Evolutionary conservation across 2,888 invertebrate species (phyloP), one percentile per base, ranked within the genome.

Genomic region (Apamea epomidion): DNA sequence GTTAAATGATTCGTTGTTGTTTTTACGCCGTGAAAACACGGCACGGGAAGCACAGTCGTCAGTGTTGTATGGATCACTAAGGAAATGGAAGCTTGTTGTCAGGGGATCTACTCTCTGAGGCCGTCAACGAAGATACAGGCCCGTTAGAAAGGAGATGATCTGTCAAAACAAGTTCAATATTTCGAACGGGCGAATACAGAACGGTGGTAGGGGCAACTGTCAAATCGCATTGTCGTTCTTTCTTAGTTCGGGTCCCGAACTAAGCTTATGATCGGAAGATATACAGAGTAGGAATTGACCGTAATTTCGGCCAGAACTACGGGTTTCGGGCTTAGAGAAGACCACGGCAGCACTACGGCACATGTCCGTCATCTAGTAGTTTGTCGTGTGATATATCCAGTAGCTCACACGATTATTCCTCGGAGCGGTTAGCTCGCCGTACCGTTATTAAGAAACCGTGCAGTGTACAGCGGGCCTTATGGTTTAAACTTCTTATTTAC

Each of bases 401-500:
- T 48, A 25, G n/a, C 58, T 58, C 5, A 25, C 58, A 58, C n/a
- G 12, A 58, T n/a, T 58, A 58, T 58, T 58, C 4, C 25, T 25
- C 12, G 25, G 25, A 25, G 58, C 58, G 10, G 58, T 1, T 0
- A n/a, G 25, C 25, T 10, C 58, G 4, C 58, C 25, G 58, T 3
- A 10, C 58, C 12, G 58, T n/a, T n/a, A 60, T n/a, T 14, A 60
- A 8, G n/a, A n/a, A 12, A 60, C 12, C 58, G 58, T 58, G 12
- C 12, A 12, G 58, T 60, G 58, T 60, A 5, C n/a, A n/a, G n/a
- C 58, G 1, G n/a, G 58, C 58, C 58, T 60, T 64, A 64, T 62
- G 29, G 18, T 60, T 58, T 29, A 32, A 81, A 58, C 7, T 69
- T 29, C 25, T 21, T 80, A 48, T 77, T 83, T 29, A 62, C n/a